Percentiles rank a stretch among this genome's conserved stretches.
phyloP scores from a whole-genome alignment of 2,888 invertebrate species.

The Phyto melanocephala region DNA sequence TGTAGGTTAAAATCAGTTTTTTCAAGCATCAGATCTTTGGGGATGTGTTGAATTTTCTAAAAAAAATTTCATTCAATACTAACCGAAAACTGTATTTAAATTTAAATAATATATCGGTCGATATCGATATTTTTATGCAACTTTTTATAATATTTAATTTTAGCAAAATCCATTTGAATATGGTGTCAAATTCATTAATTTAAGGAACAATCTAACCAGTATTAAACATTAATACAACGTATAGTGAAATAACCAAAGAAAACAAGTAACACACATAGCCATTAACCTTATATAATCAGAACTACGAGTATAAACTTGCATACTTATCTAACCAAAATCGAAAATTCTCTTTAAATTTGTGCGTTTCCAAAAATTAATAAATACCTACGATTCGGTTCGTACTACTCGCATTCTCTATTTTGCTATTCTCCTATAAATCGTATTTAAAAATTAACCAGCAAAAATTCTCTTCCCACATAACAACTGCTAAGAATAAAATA shows the following conservation, averaged over 20 bases:
- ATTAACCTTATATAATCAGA: too few relatives aligned
- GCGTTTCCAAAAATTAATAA: background rate
- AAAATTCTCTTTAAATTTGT: background rate
- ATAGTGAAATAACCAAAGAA: background rate
- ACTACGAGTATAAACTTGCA: too few relatives aligned
- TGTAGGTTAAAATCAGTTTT: too few relatives aligned
- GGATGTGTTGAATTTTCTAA: too few relatives aligned
- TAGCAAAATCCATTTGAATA: background rate
- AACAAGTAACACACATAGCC: background rate
- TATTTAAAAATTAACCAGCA: background rate
- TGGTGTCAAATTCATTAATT: background rate
- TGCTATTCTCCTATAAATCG: background rate
- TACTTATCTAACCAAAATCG: background rate
- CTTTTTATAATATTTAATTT: background rate
- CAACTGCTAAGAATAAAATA: background rate
- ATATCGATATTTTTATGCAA: too few relatives aligned
- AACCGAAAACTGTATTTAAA: too few relatives aligned
- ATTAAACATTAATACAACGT: constrained; percentile 1
- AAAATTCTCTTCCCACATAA: constrained; percentile 14
- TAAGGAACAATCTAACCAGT: background rate
- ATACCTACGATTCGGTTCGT: background rate
- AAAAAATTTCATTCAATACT: too few relatives aligned
- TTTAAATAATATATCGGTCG: too few relatives aligned
- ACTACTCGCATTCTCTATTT: background rate
- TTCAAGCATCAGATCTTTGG: too few relatives aligned